Base-by-base conservation (phyloP, 2,113 vertebrate genomes). In the Prolemur simus region DNA sequence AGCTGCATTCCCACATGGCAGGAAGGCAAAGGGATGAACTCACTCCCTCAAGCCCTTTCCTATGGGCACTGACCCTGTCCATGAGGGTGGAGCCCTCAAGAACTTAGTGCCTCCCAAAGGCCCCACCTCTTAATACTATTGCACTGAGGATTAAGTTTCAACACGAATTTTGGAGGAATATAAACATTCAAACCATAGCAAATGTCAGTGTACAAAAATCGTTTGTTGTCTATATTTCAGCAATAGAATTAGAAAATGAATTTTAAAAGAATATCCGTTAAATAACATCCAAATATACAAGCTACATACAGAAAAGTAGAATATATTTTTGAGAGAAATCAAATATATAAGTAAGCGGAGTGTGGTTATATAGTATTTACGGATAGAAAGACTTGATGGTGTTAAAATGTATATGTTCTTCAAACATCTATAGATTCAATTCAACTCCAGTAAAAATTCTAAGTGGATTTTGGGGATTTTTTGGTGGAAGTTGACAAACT, bases 241-340 rank as follows among this genome's bases (percentile, higher is more conserved):
- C 18, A 81, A 54, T 15, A 81, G n/a, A 58, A 45, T 74, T 84
- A 88, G 58, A 66, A 88, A 47, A 77, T 52, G 25, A 82, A 84
- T 34, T 77, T 45, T 8, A 3, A 83, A 85, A 77, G 47, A 15
- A 29, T 89, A 23, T 64, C 29, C 56, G 25, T 78, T 74, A 49
- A 54, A 64, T 68, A 89, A 47, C 32, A 92, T 76, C 77, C 88
- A 80, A 85, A 77, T 80, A 45, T 34, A 34, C 11, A 91, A 81
- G 64, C n/a, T 68, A 63, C 15, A 39, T 11, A 73, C 25, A 92
- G 34, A 88, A 87, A 94, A 76, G 3, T n/a, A 42, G 42, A 76
- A 68, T 37, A n/a, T 1, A 47, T 63, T 76, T 89, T 64, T 47
- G 17, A 84, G 76, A 95, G 84, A 93, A 95, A 91, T 81, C 82